Conservation (phyloP, 2,888 invertebrate species). For the Salpingus planirostris region DNA sequence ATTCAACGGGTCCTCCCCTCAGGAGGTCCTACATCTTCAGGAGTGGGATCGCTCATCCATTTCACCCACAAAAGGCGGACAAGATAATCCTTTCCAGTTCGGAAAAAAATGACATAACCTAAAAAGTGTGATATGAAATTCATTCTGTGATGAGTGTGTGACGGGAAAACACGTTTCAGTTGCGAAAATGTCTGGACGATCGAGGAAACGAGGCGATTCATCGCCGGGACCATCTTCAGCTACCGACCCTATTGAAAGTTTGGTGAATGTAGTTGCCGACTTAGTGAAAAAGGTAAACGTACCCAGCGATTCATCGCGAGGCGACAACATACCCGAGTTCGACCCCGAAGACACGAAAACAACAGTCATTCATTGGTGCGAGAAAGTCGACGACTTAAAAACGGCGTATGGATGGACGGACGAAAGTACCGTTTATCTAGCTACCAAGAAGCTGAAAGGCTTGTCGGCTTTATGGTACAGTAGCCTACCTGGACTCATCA, state of each 20-base stretch:
- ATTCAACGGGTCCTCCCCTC: too few relatives aligned
- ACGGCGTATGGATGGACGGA: slow-evolving; percentile 16
- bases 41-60: too few relatives aligned
- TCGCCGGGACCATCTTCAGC: too few relatives aligned
- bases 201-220: too few relatives aligned
- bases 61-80: too few relatives aligned
- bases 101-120: too few relatives aligned
- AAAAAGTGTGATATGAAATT: too few relatives aligned
- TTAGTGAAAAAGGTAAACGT: background rate
- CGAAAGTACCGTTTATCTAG: slow-evolving; percentile 17
- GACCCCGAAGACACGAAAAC: slow-evolving; percentile 11
- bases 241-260: background rate
- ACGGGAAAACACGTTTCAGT: too few relatives aligned
- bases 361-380: slow-evolving; percentile 11
- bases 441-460: slow-evolving; percentile 13
- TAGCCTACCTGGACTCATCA: slow-evolving; percentile 13
- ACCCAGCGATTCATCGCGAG: slow-evolving; percentile 1
- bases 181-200: too few relatives aligned
- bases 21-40: too few relatives aligned
- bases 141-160: too few relatives aligned
- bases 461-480: slow-evolving; percentile 21
- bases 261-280: background rate
- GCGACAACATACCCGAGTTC: slow-evolving; percentile 12
- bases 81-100: too few relatives aligned
- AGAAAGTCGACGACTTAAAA: slow-evolving; percentile 16